Evolutionary conservation across 1,140 invertebrate species (phyloP).

Genomic region (Drosophila suzukii): DNA sequence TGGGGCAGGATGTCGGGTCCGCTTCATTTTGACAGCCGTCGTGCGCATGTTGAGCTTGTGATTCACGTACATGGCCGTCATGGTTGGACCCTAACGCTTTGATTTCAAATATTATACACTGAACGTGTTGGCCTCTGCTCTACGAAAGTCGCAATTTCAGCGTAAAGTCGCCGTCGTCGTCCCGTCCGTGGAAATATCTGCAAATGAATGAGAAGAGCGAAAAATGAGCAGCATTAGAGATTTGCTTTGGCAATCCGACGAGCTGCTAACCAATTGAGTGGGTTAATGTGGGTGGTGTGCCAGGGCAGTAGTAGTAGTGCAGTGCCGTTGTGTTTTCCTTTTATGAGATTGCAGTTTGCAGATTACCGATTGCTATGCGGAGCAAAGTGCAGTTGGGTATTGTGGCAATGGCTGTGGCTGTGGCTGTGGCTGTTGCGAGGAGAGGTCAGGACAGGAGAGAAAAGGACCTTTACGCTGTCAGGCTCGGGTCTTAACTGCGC

Average conservation of each 20-base stretch:
- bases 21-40: constrained; percentile 81
- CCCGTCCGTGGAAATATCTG: constrained; percentile 39
- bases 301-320: neutral
- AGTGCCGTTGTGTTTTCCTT: constrained; percentile 8
- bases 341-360: constrained; percentile 48
- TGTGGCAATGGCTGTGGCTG: neutral
- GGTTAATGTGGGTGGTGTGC: neutral
- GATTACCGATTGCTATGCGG: constrained; percentile 41
- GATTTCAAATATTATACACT: constrained; percentile 84
- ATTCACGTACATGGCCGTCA: constrained; percentile 57
- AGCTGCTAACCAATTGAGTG: constrained; percentile 19
- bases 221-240: constrained; percentile 19
- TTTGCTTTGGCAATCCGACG: neutral
- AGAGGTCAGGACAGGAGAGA: no score
- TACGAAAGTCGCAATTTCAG: constrained; percentile 52
- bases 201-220: constrained; percentile 37
- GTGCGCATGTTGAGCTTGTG: constrained; percentile 78
- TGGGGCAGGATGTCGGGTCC: constrained; percentile 22
- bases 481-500: constrained; percentile 75
- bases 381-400: constrained; percentile 23
- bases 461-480: constrained; percentile 60
- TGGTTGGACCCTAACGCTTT: constrained; percentile 75
- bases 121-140: constrained; percentile 52
- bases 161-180: neutral
- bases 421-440: no score